A percentile compares a stretch with the other conserved stretches of the same genome.
Evolutionary conservation across 2,113 vertebrate species (phyloP).

Genomic region (Prinia subflava): DNA sequence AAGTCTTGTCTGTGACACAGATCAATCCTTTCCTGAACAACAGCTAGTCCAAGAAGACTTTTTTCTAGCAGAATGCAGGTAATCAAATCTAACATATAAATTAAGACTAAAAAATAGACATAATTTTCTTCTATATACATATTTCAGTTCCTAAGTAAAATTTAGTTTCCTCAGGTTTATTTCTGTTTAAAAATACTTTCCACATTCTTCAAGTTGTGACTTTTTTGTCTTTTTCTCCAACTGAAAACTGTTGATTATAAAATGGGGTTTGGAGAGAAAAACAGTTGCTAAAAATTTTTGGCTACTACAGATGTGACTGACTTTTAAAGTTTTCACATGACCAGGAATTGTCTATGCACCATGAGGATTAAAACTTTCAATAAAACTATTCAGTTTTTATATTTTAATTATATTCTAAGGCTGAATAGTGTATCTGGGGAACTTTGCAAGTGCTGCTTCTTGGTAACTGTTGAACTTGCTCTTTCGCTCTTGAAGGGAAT

Average conservation of each 20-base stretch:
- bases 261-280: background rate
- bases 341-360: background rate
- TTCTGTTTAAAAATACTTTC: background rate
- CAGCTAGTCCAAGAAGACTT: background rate
- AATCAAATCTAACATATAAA: background rate
- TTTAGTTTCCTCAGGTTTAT: background rate
- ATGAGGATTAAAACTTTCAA: background rate
- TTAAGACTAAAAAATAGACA: background rate
- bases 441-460: background rate
- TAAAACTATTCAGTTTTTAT: background rate
- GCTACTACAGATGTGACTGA: background rate
- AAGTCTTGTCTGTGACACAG: background rate
- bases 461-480: background rate
- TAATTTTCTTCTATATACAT: background rate
- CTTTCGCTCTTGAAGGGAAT: background rate
- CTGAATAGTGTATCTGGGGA: background rate
- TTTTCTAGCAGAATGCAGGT: background rate
- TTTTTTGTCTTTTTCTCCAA: background rate
- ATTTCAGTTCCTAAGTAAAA: background rate
- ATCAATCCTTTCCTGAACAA: background rate
- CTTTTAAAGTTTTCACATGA: background rate
- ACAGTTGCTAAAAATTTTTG: background rate
- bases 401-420: background rate
- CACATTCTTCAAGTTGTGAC: background rate
- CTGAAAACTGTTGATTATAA: background rate